Percentiles rank a stretch among this genome's conserved stretches.
phyloP scores from a whole-genome alignment of 2,888 invertebrate genomes.

The Lasiommata megera region DNA sequence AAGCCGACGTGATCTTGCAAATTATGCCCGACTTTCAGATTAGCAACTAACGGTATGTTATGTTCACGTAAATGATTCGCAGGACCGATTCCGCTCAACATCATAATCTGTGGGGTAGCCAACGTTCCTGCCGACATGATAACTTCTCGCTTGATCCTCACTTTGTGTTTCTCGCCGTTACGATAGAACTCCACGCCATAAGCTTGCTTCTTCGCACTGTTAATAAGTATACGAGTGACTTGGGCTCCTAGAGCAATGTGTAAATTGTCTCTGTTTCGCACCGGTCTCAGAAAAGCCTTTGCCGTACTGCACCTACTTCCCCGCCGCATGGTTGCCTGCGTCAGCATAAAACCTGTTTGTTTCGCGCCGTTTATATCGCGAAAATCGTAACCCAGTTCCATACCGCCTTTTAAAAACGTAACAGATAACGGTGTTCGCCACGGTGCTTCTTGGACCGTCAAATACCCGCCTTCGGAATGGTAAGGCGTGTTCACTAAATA shows the following conservation, averaged over 20 bases:
- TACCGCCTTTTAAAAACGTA: constrained; percentile 91
- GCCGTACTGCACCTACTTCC: constrained; percentile 93
- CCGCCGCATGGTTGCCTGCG: constrained; percentile 91
- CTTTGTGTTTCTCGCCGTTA: constrained; percentile 83
- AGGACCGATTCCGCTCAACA: constrained; percentile 95
- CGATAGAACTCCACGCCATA: constrained; percentile 88
- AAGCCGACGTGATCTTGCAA: constrained; percentile 94
- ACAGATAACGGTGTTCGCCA: constrained; percentile 91
- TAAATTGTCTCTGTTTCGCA: constrained; percentile 88
- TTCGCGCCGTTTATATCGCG: constrained; percentile 91
- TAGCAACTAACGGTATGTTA: constrained; percentile 87
- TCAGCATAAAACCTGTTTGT: constrained; percentile 93
- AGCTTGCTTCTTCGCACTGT: constrained; percentile 85
- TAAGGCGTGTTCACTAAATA: constrained; percentile 88
- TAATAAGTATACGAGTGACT: constrained; percentile 86
- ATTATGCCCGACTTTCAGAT: constrained; percentile 90
- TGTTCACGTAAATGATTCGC: constrained; percentile 86
- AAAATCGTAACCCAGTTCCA: constrained; percentile 90
- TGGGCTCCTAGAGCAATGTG: constrained; percentile 90
- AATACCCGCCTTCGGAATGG: constrained; percentile 88
- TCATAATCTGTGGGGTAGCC: constrained; percentile 93
- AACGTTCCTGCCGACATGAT: constrained; percentile 94
- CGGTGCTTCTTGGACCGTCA: constrained; percentile 92
- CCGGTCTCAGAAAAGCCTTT: constrained; percentile 92
- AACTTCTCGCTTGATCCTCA: constrained; percentile 89